Conservation (phyloP, 2,888 invertebrate genomes). For the Periphyllus acericola region DNA sequence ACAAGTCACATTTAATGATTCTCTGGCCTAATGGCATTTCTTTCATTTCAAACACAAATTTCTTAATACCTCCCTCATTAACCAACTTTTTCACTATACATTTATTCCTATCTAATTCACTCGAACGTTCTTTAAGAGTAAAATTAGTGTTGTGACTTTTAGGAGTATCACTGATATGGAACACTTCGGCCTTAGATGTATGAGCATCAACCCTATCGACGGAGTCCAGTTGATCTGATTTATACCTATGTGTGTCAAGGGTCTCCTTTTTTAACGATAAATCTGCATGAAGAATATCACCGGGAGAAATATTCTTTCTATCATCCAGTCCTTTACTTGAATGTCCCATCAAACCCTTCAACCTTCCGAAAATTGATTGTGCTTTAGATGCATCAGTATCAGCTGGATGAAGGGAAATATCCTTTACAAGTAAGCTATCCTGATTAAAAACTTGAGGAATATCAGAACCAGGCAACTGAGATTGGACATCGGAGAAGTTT, state of each 20-base stretch:
- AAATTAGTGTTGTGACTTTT: no score
- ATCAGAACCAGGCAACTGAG: background rate
- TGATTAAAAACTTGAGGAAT: background rate
- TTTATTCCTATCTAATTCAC: background rate
- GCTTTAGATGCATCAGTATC: background rate
- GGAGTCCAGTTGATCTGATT: no score
- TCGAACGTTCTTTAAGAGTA: background rate
- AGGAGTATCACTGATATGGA: no score
- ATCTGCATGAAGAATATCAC: background rate
- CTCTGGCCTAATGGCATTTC: background rate
- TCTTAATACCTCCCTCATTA: background rate
- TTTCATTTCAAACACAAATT: background rate
- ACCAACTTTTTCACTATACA: background rate
- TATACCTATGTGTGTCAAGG: no score
- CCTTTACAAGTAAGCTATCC: no score
- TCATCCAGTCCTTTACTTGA: background rate
- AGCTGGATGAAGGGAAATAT: background rate
- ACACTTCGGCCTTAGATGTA: no score
- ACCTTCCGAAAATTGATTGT: background rate
- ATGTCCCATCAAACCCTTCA: background rate
- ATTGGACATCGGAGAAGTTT: no score
- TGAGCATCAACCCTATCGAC: no score
- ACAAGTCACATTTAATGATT: background rate
- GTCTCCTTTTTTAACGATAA: no score
- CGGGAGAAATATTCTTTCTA: background rate